Evolutionary conservation across 2,113 vertebrate genomes (phyloP).

Genomic region (Piliocolobus tephrosceles): DNA sequence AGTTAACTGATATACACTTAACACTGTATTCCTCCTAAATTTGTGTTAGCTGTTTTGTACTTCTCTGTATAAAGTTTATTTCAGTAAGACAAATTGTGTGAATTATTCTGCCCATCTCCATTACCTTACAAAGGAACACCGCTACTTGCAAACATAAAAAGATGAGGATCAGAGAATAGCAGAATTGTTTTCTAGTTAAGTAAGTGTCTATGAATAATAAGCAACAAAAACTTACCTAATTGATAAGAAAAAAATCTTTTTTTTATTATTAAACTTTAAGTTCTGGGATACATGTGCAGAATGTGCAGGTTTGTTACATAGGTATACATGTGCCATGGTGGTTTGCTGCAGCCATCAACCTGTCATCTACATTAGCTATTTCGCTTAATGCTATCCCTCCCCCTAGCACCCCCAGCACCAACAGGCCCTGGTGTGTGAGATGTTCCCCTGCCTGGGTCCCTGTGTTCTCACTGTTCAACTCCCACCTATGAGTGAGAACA

Average conservation of each 20-base stretch:
- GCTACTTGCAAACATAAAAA: not conserved
- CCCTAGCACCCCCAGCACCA: too few species aligned
- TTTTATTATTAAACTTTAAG: not conserved
- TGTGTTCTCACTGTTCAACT: too few species aligned
- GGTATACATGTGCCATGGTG: too few species aligned
- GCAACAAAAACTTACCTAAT: conserved; percentile 14
- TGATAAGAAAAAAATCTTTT: not conserved
- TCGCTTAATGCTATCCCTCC: too few species aligned
- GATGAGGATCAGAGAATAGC: not conserved
- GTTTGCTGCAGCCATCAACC: too few species aligned
- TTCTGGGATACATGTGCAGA: too few species aligned
- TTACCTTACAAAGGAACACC: not conserved
- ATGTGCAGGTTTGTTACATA: too few species aligned
- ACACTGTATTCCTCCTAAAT: conserved; percentile 41
- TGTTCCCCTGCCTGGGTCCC: too few species aligned
- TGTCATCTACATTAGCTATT: too few species aligned
- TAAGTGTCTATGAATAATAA: conserved; percentile 20
- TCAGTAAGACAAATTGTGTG: not conserved
- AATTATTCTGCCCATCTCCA: not conserved
- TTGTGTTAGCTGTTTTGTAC: not conserved
- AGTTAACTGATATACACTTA: conserved; percentile 16
- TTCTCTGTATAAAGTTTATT: conserved; percentile 9
- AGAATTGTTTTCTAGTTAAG: not conserved
- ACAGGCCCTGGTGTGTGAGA: too few species aligned
- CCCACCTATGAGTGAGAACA: too few species aligned